Evolutionary conservation across 1,140 invertebrate species (phyloP), one percentile per base, ranked within the genome.

Genomic region (Schlechtendalia chinensis): DNA sequence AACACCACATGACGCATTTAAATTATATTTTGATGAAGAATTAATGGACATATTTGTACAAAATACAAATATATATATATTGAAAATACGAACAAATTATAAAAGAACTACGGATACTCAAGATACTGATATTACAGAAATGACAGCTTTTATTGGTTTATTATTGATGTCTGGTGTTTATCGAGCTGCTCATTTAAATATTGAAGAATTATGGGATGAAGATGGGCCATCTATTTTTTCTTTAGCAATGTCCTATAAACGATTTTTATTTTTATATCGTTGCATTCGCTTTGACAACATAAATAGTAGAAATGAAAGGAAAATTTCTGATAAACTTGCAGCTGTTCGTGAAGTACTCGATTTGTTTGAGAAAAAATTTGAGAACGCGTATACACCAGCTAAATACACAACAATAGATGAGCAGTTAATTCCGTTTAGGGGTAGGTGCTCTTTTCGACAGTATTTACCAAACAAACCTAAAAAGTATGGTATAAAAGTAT

Each of bases 341-440:
- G 83, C 85, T 17, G 84, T 87, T 56, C 71, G 85, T 32, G 82
- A 85, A 65, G 19, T 86, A 16, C 86, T 85, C 82, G 83, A 86
- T 74, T 56, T 74, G 11, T 85, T 87, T 82, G 80, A 85, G n/a
- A n/a, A n/a, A n/a, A n/a, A n/a, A n/a, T n/a, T n/a, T n/a, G n/a
- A n/a, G 65, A 82, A 84, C 85, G 84, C 83, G 4, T 86, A 85
- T 79, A 82, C 82, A 54, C 81, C 83, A 22, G 80, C 82, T 65
- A 83, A 85, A 82, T 83, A 86, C 84, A n/a, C n/a, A n/a, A n/a
- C n/a, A 24, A 84, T 87, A 45, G 86, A 88, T 82, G 85, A 88
- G 82, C 86, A 85, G 82, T 83, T 88, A 8, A 80, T 84, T 77
- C 80, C 81, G 3, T 59, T 59, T 29, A 59, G 58, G 14, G 58